A percentile compares a stretch with the other conserved stretches of the same genome.
Conservation (phyloP, 2,797 vertebrate genomes). For the Gorsachius magnificus region DNA sequence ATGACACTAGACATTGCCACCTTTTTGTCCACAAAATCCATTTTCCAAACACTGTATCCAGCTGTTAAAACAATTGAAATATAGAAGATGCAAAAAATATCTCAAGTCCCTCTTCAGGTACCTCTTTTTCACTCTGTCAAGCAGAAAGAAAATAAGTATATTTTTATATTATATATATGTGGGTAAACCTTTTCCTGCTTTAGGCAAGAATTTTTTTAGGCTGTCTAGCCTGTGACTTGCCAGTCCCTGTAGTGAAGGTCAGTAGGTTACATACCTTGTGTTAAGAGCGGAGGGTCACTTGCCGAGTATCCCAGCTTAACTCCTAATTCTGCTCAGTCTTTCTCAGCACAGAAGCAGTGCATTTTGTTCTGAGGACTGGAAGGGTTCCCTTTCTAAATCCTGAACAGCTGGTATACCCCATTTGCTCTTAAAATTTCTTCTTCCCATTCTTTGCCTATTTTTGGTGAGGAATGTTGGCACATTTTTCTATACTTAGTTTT, state of each 20-base stretch:
- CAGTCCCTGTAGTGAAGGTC: slow-evolving; percentile 40
- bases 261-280: slow-evolving; percentile 51
- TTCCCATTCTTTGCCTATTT: slow-evolving; percentile 70
- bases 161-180: no score
- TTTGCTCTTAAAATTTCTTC: slow-evolving; percentile 61
- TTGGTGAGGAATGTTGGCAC: slow-evolving; percentile 60
- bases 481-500: slow-evolving; percentile 63
- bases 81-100: not conserved
- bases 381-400: slow-evolving; percentile 47
- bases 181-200: slow-evolving; percentile 7
- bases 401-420: slow-evolving; percentile 58
- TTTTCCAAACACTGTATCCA: not conserved
- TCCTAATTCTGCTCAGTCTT: slow-evolving; percentile 5
- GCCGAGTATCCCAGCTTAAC: slow-evolving; percentile 7
- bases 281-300: not conserved
- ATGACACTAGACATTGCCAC: not conserved
- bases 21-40: slow-evolving; percentile 11
- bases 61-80: slow-evolving; percentile 3
- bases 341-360: not conserved
- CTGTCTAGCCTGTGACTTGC: not conserved
- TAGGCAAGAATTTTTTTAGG: slow-evolving; percentile 1
- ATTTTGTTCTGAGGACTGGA: slow-evolving; percentile 39
- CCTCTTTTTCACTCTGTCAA: not conserved
- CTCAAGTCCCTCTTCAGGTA: not conserved
- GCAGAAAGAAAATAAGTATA: not conserved